Base-by-base conservation (phyloP, 2,888 invertebrate species). In the Drosophila tripunctata region DNA sequence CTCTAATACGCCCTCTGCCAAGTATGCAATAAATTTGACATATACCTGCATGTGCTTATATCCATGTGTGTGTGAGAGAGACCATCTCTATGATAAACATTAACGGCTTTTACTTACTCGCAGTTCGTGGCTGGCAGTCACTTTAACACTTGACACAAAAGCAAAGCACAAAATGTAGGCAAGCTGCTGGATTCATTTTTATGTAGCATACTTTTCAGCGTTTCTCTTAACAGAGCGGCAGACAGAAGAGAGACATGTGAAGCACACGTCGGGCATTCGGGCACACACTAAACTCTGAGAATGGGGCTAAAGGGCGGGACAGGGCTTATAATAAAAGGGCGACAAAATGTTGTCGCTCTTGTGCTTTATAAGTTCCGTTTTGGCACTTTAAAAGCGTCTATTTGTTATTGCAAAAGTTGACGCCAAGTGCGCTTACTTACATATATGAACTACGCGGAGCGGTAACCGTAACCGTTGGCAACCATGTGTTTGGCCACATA, bases 11-110 rank as follows among this genome's bases (percentile, higher is more conserved):
- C 51, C 43, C 70, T 57, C 63, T 51, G 57, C 62, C 61, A 81
- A 84, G 87, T 70, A 87, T 82, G 85, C 87, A 78, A 85, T 85
- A 85, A 76, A 78, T 85, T 67, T 81, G 57, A 72, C 38, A 44
- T 67, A 60, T 64, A 52, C 55, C 45, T 56, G 33, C 35, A 41
- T 51, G 31, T 27, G 30, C 14, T 27, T 66, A 44, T 44, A 36
- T 38, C 33, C 30, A 24, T 40, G 64, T 36, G 48, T 51, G 21
- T 43, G 56, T 21, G 56, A 44, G 44, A 12, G 57, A 30, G 64
- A 35, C 57, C 87, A 67, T 75, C 78, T 65, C 69, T 75, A 75
- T 70, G 65, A 81, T 83, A 84, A 87, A 80, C 87, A 82, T 80
- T 80, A 82, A 87, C 81, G 77, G 72, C 87, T 84, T 80, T 87